Percentiles rank a stretch among this genome's conserved stretches.
Conservation (phyloP, 2,797 vertebrate genomes). For the Silurus lanzhouensis region DNA sequence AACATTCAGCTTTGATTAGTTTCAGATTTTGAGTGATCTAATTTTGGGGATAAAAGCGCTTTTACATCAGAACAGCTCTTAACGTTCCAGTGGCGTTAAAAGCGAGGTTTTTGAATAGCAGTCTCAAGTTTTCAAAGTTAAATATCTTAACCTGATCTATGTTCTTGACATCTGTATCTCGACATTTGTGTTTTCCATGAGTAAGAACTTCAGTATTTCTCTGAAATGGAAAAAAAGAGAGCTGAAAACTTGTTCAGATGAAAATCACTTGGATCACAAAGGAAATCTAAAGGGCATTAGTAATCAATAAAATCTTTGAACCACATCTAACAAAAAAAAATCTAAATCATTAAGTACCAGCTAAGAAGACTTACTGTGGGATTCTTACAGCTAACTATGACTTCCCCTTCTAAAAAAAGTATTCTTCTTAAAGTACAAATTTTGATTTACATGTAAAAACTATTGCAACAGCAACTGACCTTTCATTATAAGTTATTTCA, state of each 20-base stretch:
- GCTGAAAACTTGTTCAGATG: not conserved
- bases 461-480: not conserved
- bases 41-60: not conserved
- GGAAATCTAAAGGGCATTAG: not conserved
- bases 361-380: not conserved
- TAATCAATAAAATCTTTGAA: not conserved
- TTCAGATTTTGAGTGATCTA: not conserved
- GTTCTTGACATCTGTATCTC: not conserved
- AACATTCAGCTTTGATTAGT: not conserved
- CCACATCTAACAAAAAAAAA: not conserved
- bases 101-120: not conserved
- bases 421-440: not conserved
- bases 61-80: not conserved
- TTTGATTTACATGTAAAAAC: not conserved
- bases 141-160: not conserved
- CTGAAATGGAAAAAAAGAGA: not conserved
- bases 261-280: not conserved
- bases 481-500: not conserved
- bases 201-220: not conserved
- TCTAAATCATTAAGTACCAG: not conserved
- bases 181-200: not conserved
- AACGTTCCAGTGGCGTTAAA: not conserved
- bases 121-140: not conserved
- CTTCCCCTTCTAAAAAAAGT: not conserved
- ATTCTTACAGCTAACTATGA: not conserved